phyloP scores from a whole-genome alignment of 2,113 vertebrate genomes.

The Odontophorus gujanensis region DNA sequence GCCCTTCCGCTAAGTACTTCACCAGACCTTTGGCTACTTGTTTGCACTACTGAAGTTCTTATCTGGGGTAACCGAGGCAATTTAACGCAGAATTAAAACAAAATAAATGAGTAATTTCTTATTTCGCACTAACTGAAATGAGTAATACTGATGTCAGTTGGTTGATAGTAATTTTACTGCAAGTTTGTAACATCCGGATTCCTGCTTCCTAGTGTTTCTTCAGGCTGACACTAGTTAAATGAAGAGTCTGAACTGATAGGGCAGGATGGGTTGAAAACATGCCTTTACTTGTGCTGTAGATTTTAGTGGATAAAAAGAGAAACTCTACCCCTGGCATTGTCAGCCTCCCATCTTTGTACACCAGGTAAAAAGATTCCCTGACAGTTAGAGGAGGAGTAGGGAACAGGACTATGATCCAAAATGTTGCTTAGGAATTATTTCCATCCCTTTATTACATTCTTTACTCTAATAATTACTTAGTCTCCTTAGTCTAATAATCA shows the following conservation, averaged over 20 bases:
- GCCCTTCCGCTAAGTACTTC: background rate
- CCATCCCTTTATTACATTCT: background rate
- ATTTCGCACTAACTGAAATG: background rate
- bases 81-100: background rate
- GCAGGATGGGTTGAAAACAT: background rate
- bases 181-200: background rate
- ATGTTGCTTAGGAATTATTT: background rate
- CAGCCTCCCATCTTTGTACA: background rate
- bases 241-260: background rate
- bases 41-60: background rate
- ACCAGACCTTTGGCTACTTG: background rate
- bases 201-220: background rate
- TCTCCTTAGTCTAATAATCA: constrained; percentile 1
- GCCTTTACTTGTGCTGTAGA: background rate
- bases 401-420: background rate
- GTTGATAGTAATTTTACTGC: background rate
- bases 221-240: background rate
- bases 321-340: background rate
- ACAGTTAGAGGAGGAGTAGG: background rate
- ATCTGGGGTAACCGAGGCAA: background rate
- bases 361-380: background rate
- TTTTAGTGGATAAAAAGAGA: background rate
- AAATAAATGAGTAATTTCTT: background rate
- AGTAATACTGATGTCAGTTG: background rate
- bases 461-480: background rate